Evolutionary conservation across 2,888 invertebrate species (phyloP).

Genomic region (Phalera bucephala): DNA sequence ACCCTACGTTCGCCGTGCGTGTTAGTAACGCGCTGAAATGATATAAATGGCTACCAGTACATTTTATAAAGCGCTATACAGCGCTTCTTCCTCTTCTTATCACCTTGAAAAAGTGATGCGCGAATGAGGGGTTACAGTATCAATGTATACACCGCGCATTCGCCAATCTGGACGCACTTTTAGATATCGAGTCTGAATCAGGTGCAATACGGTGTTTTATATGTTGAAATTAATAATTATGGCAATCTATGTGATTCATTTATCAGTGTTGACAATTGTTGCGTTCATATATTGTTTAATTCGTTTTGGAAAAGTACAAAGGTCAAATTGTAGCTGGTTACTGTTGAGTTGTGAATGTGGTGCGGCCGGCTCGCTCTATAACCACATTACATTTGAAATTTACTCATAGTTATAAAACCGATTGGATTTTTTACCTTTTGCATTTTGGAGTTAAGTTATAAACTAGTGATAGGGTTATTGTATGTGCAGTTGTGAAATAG

Average conservation of each 20-base stretch:
- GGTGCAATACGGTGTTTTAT: slow-evolving; percentile 63
- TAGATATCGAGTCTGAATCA: slow-evolving; percentile 53
- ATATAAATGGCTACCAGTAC: too few species aligned
- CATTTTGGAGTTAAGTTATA: slow-evolving; percentile 61
- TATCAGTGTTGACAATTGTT: slow-evolving; percentile 21
- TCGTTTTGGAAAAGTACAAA: slow-evolving; percentile 47
- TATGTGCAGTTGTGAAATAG: slow-evolving; percentile 48
- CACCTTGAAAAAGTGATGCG: too few species aligned
- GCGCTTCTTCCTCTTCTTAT: too few species aligned
- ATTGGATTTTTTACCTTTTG: slow-evolving; percentile 59
- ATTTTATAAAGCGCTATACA: too few species aligned
- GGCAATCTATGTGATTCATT: slow-evolving; percentile 28
- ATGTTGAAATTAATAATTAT: slow-evolving; percentile 36
- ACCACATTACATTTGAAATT: slow-evolving; percentile 39
- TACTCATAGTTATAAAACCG: slow-evolving; percentile 48
- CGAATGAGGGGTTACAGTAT: too few species aligned
- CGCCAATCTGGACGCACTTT: too few species aligned
- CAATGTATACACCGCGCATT: too few species aligned
- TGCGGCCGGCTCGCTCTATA: slow-evolving; percentile 15
- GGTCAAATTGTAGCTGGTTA: slow-evolving; percentile 39
- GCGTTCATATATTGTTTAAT: slow-evolving; percentile 40
- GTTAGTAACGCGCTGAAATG: too few species aligned
- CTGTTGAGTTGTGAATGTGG: slow-evolving; percentile 23
- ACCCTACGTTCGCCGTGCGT: too few species aligned
- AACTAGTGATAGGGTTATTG: slow-evolving; percentile 44